Percentiles rank a stretch among this genome's conserved stretches.
Conservation (phyloP, 2,888 invertebrate species). For the Drosophila kuntzei region DNA sequence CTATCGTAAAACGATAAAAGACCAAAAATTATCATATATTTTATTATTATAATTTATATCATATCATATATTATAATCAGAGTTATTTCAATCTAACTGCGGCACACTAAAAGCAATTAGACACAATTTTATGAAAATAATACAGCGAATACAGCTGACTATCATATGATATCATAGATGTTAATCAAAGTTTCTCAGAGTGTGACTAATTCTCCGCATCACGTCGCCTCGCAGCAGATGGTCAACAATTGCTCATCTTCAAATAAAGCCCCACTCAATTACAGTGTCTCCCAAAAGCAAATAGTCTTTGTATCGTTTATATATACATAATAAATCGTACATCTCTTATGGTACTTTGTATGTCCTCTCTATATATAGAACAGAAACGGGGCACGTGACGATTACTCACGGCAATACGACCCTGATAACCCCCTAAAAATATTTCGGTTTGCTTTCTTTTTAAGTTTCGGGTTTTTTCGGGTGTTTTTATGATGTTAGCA, state of each 20-base stretch:
- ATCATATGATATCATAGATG: slow-evolving; percentile 32
- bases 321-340: background rate
- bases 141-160: background rate
- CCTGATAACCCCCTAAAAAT: slow-evolving; percentile 6
- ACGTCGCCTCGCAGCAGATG: background rate
- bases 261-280: slow-evolving; percentile 37
- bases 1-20: background rate
- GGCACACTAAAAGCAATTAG: background rate
- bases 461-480: slow-evolving; percentile 7
- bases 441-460: slow-evolving; percentile 10
- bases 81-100: background rate
- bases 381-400: slow-evolving; percentile 80
- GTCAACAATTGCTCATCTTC: slow-evolving; percentile 37
- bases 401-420: slow-evolving; percentile 70
- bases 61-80: background rate
- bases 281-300: slow-evolving; percentile 9
- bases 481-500: slow-evolving; percentile 26
- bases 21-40: background rate
- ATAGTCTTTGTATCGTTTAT: background rate
- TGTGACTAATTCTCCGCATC: slow-evolving; percentile 14
- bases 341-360: background rate
- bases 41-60: no score
- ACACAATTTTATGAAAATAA: background rate
- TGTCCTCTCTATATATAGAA: slow-evolving; percentile 74
- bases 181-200: slow-evolving; percentile 25